A percentile compares a stretch with the other conserved stretches of the same genome.
Conservation (phyloP, 2,113 vertebrate species). For the Willisornis vidua region DNA sequence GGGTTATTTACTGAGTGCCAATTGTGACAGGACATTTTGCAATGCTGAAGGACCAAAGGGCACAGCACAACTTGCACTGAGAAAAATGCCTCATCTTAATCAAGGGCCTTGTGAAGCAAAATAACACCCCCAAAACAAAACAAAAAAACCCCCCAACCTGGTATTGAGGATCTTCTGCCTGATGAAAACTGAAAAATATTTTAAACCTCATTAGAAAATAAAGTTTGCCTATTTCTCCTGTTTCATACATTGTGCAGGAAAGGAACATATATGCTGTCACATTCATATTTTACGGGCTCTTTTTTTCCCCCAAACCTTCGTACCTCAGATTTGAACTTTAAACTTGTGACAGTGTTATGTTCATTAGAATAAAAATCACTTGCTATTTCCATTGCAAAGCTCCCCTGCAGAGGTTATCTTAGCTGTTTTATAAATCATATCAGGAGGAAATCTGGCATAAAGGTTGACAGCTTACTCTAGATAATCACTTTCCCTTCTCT, state of each 20-base stretch:
- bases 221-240: constrained; percentile 35
- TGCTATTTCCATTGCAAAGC: constrained; percentile 66
- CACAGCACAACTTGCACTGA: background rate
- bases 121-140: background rate
- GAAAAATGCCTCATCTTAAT: background rate
- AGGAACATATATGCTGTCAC: constrained; percentile 55
- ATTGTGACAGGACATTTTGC: constrained; percentile 8
- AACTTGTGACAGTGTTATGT: constrained; percentile 69
- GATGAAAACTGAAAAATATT: background rate
- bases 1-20: constrained; percentile 43
- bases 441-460: constrained; percentile 64
- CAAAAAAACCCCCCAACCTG: background rate
- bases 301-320: constrained; percentile 25
- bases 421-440: constrained; percentile 61
- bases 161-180: background rate
- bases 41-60: constrained; percentile 6
- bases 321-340: constrained; percentile 67
- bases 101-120: background rate
- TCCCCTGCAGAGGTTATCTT: constrained; percentile 55
- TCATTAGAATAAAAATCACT: constrained; percentile 70
- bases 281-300: constrained; percentile 31
- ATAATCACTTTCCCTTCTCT: constrained; percentile 33
- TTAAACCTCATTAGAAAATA: constrained; percentile 44
- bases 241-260: constrained; percentile 18
- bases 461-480: constrained; percentile 65